phyloP scores from a whole-genome alignment of 2,797 vertebrate species.

The Cuniculus paca region DNA sequence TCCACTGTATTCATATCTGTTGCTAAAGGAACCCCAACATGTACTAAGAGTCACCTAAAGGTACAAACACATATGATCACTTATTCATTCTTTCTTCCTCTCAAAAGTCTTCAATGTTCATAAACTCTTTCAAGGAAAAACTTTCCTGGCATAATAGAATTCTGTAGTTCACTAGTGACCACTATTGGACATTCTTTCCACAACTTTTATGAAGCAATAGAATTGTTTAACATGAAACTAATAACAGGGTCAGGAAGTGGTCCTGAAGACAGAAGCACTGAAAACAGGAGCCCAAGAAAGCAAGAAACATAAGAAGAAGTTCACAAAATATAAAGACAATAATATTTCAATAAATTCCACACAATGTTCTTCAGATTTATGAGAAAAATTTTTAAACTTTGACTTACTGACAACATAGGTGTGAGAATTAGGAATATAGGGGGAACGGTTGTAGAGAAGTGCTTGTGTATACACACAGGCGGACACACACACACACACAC shows the following conservation, averaged over 20 bases:
- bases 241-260: not conserved
- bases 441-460: constrained; percentile 56
- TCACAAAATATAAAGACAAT: constrained; percentile 62
- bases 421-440: constrained; percentile 56
- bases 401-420: constrained; percentile 42
- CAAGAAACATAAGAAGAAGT: constrained; percentile 49
- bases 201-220: constrained; percentile 11
- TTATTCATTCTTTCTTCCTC: not conserved
- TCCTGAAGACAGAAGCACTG: not conserved
- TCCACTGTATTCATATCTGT: not conserved
- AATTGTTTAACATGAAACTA: constrained; percentile 47
- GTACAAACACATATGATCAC: not conserved
- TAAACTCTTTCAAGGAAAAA: constrained; percentile 11
- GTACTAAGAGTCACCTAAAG: not conserved
- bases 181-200: constrained; percentile 75
- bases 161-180: constrained; percentile 79
- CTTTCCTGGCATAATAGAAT: constrained; percentile 15
- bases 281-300: constrained; percentile 44
- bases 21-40: not conserved
- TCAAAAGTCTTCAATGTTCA: constrained; percentile 1
- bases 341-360: constrained; percentile 27
- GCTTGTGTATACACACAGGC: not conserved
- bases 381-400: not conserved
- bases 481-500: constrained; percentile 23
- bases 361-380: not conserved